phyloP scores from a whole-genome alignment of 2,888 invertebrate species.

The Trissoscelio sp. region DNA sequence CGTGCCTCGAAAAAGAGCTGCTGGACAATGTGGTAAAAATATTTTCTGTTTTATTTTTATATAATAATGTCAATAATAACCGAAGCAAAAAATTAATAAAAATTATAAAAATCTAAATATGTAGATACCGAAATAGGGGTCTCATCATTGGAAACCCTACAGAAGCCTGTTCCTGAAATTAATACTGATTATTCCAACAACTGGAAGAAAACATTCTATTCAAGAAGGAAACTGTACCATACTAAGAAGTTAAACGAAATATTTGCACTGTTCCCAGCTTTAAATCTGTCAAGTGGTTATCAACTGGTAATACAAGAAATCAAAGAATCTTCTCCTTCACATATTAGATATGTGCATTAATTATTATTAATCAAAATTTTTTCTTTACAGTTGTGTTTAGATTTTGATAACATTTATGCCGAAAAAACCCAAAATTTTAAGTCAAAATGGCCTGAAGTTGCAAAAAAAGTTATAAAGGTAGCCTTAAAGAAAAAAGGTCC shows the following conservation, averaged over 20 bases:
- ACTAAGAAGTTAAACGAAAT: conserved; percentile 11
- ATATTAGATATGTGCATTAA: neutral
- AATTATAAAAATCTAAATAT: neutral
- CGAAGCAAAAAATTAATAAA: too few relatives aligned
- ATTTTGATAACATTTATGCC: conserved; percentile 8
- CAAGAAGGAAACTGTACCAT: conserved; percentile 15
- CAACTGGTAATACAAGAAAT: conserved; percentile 23
- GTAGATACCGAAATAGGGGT: too few relatives aligned
- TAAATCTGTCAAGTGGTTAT: conserved; percentile 23
- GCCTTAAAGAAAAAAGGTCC: conserved; percentile 12
- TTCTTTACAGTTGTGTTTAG: conserved; percentile 3
- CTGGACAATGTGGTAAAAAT: neutral
- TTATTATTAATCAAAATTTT: conserved; percentile 2
- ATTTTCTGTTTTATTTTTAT: neutral
- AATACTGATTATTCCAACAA: neutral
- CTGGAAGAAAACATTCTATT: neutral
- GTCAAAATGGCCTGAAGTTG: conserved; percentile 14
- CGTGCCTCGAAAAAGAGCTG: neutral
- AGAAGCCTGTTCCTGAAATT: neutral
- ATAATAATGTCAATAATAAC: neutral
- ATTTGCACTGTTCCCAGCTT: conserved; percentile 4
- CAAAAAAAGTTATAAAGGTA: conserved; percentile 14
- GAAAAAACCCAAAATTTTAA: neutral
- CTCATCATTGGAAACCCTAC: neutral
- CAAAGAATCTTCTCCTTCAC: neutral